Evolutionary conservation across 2,888 invertebrate species (phyloP).

Genomic region (Cantharis nigra): DNA sequence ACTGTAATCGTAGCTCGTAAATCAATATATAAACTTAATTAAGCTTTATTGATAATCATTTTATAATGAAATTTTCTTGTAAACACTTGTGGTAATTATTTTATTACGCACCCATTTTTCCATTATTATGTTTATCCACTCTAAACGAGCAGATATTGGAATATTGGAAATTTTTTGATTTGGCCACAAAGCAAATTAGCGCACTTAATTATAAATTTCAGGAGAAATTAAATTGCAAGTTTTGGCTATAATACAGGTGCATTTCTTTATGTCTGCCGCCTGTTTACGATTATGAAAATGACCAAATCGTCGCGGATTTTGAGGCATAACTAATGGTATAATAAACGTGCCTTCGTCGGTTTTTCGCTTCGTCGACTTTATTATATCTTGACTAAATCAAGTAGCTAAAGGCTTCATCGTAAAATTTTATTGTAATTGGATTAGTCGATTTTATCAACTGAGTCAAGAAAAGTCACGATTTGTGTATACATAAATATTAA

Average conservation of each 20-base stretch:
- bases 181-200: neutral
- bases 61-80: slow-evolving; percentile 5
- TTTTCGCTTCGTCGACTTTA: slow-evolving; percentile 11
- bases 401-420: slow-evolving; percentile 5
- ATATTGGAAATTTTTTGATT: neutral
- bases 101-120: neutral
- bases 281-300: slow-evolving; percentile 3
- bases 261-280: neutral
- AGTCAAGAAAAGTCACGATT: slow-evolving; percentile 18
- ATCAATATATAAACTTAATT: slow-evolving; percentile 23
- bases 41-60: slow-evolving; percentile 6
- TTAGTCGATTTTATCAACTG: slow-evolving; percentile 14
- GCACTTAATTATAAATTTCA: neutral
- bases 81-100: slow-evolving; percentile 1
- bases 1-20: slow-evolving; percentile 14
- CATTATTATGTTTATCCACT: neutral
- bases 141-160: neutral
- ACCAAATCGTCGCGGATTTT: slow-evolving; percentile 5
- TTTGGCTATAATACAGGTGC: neutral
- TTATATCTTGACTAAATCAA: slow-evolving; percentile 7
- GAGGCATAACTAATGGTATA: slow-evolving; percentile 18
- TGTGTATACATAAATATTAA: neutral
- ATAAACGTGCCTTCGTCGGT: slow-evolving; percentile 18
- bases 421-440: slow-evolving; percentile 27
- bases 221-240: neutral